A percentile compares a stretch with the other conserved stretches of the same genome.
Evolutionary conservation across 1,140 invertebrate species (phyloP).

Genomic region (Drosophila pallidifrons): DNA sequence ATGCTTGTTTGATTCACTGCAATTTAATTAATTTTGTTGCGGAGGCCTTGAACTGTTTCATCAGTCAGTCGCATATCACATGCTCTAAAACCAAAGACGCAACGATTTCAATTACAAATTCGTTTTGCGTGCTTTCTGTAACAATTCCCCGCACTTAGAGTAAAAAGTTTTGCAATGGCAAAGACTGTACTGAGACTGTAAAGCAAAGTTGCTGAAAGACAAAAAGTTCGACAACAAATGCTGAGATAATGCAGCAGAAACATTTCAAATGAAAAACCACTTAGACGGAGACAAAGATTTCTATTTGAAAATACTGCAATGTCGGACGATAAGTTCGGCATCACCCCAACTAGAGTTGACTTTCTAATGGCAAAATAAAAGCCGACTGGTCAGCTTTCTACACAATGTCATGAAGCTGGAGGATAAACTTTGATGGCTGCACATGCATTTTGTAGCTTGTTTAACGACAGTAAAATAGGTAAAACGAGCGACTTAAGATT

Average conservation of each 20-base stretch:
- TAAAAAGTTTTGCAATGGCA: conserved; percentile 47
- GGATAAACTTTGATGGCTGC: conserved; percentile 54
- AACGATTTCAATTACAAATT: conserved; percentile 73
- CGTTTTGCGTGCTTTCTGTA: conserved; percentile 38
- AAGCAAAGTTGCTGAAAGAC: conserved; percentile 42
- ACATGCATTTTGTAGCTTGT: conserved; percentile 72
- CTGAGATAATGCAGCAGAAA: conserved; percentile 37
- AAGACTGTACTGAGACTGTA: background rate
- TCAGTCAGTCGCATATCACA: conserved; percentile 40
- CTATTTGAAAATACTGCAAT: conserved; percentile 53
- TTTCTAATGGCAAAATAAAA: conserved; percentile 54
- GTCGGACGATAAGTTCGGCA: conserved; percentile 36
- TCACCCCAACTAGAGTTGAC: background rate
- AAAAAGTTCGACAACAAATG: conserved; percentile 34
- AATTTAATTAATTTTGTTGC: conserved; percentile 62
- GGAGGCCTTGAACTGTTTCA: background rate
- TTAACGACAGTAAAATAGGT: conserved; percentile 62
- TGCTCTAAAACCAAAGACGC: conserved; percentile 8
- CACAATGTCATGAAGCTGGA: conserved; percentile 6
- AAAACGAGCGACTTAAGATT: conserved; percentile 49
- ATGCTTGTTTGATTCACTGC: conserved; percentile 14
- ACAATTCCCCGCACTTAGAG: conserved; percentile 37
- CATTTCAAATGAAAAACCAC: conserved; percentile 76
- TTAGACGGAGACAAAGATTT: conserved; percentile 67
- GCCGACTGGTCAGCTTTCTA: conserved; percentile 7